Evolutionary conservation across 2,888 invertebrate genomes (phyloP), one percentile per base, ranked within the genome.

Genomic region (Sinotaia quadrata): DNA sequence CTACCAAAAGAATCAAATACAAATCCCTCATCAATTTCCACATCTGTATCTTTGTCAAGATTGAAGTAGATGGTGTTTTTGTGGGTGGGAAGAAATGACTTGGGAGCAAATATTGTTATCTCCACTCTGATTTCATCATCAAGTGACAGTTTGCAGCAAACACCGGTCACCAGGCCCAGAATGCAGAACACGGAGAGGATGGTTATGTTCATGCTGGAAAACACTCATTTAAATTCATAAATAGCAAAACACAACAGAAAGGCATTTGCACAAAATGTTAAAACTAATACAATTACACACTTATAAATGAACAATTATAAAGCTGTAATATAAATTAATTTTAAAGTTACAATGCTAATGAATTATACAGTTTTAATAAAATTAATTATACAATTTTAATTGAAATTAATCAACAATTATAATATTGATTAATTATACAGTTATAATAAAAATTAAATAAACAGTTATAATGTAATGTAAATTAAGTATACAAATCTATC

Each of bases 41-140:
- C 71, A 7, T 78, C 82, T 10, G 75, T 75, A 56, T 70, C 66
- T 69, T 79, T 81, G 31, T 77, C 62, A 49, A 77, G 69, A 27
- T 78, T 79, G 60, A 78, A 79, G 61, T 72, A 81, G 12, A 83
- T 74, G 0, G 78, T 76, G 44, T 81, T 77, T 52, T 77, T 75
- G 24, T 78, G 73, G 65, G 73, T 74, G 7, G 65, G 49, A 12
- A 83, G 75, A 54, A 78, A 80, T n/a, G 73, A 68, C 21, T 66
- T 68, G 10, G 84, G 84, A 10, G 80, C 79, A 62, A 78, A 81
- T 2, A 84, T 74, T 8, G 82, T 78, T 36, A 84, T 77, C 68
- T 82, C 76, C 37, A 84, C 81, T 27, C 71, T 74, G 0, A 80
- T 81, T 44, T 79, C 75, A 18, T 70, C 59, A 7, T 71, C 65